phyloP scores from a whole-genome alignment of 2,888 invertebrate genomes.

The Lithodes maja region DNA sequence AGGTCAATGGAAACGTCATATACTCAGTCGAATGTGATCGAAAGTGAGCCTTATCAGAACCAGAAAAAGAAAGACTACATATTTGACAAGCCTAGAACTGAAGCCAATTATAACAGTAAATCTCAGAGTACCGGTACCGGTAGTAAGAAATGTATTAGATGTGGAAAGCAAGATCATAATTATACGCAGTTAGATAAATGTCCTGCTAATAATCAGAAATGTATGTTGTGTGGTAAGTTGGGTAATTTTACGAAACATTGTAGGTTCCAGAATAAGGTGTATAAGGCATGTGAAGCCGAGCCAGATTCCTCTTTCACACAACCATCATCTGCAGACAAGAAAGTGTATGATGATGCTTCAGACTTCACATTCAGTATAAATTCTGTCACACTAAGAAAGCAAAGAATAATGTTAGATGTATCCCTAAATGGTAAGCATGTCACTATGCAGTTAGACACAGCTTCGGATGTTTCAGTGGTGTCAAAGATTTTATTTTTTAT shows the following conservation, averaged over 20 bases:
- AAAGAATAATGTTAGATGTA: not conserved
- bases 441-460: slow-evolving; percentile 11
- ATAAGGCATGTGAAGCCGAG: not conserved
- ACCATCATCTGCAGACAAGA: not conserved
- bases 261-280: not conserved
- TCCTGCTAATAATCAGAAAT: not conserved
- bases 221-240: not conserved
- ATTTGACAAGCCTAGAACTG: too few species aligned
- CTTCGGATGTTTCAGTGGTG: slow-evolving; percentile 18
- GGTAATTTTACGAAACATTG: slow-evolving; percentile 4
- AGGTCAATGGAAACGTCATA: slow-evolving; percentile 5
- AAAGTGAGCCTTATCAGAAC: slow-evolving; percentile 8
- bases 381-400: not conserved
- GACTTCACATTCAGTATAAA: not conserved
- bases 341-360: not conserved
- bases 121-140: too few species aligned
- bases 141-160: slow-evolving; percentile 1
- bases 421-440: slow-evolving; percentile 7
- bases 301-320: not conserved
- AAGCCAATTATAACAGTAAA: too few species aligned
- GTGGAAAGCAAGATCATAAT: not conserved
- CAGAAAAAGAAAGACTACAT: too few species aligned
- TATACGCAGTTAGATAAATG: not conserved
- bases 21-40: not conserved
- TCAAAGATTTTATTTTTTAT: too few species aligned